Evolutionary conservation across 2,888 invertebrate genomes (phyloP).

Genomic region (Xanthorhoe spadicearia): DNA sequence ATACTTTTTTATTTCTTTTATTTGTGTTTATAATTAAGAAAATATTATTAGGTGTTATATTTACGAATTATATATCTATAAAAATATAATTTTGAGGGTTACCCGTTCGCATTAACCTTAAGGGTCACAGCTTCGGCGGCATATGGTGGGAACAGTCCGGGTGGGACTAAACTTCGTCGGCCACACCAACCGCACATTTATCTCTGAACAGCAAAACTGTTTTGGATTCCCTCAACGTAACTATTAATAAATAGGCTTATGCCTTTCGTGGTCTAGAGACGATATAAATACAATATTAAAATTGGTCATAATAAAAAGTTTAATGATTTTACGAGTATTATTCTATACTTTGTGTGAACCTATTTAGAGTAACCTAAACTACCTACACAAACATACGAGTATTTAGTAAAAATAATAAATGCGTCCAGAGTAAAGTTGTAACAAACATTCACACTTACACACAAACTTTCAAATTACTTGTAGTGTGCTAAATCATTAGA

Average conservation of each 20-base stretch:
- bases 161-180: constrained; percentile 67
- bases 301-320: not conserved
- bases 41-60: too few species aligned
- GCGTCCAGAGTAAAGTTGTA: too few species aligned
- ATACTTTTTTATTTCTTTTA: too few species aligned
- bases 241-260: constrained; percentile 4
- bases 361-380: too few species aligned
- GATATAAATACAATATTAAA: not conserved
- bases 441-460: too few species aligned
- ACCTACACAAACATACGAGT: too few species aligned
- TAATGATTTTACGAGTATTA: not conserved
- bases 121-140: constrained; percentile 71
- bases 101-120: constrained; percentile 38
- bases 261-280: not conserved
- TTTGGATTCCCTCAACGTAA: constrained; percentile 50
- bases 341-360: not conserved
- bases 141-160: constrained; percentile 74
- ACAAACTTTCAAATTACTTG: too few species aligned
- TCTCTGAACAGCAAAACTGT: constrained; percentile 66
- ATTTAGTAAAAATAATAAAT: too few species aligned
- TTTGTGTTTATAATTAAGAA: too few species aligned
- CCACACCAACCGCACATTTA: constrained; percentile 71
- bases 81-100: too few species aligned
- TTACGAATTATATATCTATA: too few species aligned
- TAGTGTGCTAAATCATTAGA: too few species aligned